These are phyloP conservation scores for Taeniopygia guttata DNA, from an alignment of 2,797 vertebrate genomes.

Conservation along the genomic window DNA sequence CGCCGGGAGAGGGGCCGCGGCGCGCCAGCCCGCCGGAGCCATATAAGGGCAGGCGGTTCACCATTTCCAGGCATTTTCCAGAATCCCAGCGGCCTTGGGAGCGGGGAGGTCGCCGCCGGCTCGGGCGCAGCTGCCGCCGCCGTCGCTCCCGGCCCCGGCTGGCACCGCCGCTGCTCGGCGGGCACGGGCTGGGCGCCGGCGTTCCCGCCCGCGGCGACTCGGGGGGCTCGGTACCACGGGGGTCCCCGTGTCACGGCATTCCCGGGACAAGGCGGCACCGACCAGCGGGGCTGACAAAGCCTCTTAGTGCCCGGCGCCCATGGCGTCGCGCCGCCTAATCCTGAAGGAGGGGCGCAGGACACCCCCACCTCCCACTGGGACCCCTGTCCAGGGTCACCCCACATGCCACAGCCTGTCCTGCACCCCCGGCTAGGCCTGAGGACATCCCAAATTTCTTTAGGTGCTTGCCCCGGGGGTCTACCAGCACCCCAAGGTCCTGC, in stretches of 20 bases:
- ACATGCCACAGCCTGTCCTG: background rate
- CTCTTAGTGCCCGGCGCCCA: background rate
- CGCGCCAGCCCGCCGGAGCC: background rate
- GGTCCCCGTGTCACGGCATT: background rate
- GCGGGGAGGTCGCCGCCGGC: background rate
- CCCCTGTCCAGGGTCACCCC: background rate
- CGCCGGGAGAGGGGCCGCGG: background rate
- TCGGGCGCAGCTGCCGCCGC: constrained; percentile 10
- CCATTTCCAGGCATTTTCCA: constrained; percentile 38
- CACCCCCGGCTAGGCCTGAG: background rate
- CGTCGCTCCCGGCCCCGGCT: constrained; percentile 24
- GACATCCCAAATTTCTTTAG: background rate
- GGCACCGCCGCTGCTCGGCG: background rate
- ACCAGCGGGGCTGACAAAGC: background rate
- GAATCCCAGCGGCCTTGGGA: background rate
- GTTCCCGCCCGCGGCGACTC: background rate
- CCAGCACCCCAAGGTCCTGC: background rate
- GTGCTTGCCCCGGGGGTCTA: background rate
- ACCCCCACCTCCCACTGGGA: background rate
- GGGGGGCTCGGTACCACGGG: background rate
- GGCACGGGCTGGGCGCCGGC: constrained; percentile 9
- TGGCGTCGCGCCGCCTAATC: background rate
- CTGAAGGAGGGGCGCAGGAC: background rate
- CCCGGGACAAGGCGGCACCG: background rate
- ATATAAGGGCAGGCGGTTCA: constrained; percentile 44